phyloP scores from a whole-genome alignment of 2,888 invertebrate genomes.

The Orthosia gothica region DNA sequence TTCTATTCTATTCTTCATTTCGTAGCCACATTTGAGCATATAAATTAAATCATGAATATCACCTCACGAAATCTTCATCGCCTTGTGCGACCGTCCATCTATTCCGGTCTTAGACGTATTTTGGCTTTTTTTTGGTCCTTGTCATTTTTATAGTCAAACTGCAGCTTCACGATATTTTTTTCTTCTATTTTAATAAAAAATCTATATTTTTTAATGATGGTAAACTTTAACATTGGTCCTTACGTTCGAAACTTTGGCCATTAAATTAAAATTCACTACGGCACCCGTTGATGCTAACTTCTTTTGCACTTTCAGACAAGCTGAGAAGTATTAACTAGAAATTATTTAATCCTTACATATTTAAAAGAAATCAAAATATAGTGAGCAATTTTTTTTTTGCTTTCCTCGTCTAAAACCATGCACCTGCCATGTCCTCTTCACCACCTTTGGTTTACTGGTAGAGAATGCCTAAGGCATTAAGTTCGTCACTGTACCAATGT shows the following conservation, averaged over 20 bases:
- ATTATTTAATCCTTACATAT: neutral
- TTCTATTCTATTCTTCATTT: too few relatives aligned
- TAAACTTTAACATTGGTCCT: neutral
- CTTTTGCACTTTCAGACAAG: neutral
- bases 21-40: neutral
- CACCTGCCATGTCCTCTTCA: too few relatives aligned
- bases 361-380: neutral
- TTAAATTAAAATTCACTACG: slow-evolving; percentile 10
- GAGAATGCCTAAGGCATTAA: neutral
- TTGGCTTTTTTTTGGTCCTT: neutral
- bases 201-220: neutral
- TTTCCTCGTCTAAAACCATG: too few relatives aligned
- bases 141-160: neutral
- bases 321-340: neutral
- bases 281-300: neutral
- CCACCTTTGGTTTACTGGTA: too few relatives aligned
- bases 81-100: neutral
- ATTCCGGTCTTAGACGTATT: neutral
- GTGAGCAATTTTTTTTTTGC: neutral
- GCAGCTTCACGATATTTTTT: neutral
- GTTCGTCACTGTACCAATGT: too few relatives aligned
- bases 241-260: slow-evolving; percentile 10
- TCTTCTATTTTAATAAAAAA: neutral
- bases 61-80: neutral
- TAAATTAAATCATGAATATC: neutral